Base-by-base conservation (phyloP, 2,888 invertebrate genomes). In the Synergus gifuensis region DNA sequence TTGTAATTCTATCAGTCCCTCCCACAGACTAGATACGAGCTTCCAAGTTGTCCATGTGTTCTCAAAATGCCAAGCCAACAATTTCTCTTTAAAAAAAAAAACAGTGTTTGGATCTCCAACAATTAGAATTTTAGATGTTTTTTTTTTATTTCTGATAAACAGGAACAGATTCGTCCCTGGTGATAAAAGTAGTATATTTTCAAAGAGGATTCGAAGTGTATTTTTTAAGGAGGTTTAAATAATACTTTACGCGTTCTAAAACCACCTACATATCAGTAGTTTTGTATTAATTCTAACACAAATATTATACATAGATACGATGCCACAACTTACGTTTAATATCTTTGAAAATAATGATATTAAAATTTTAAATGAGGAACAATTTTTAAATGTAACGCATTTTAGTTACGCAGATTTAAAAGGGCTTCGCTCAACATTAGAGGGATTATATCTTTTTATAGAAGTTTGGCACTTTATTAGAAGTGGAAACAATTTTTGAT, bases 41-140 rank as follows among this genome's bases (percentile, higher is more conserved):
- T 91, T 90, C 87, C 85, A 86, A 85, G 83, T 86, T 85, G 85
- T 86, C 84, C 86, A 88, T 82, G 85, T 85, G 83, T 81, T 84
- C 77, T 58, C 80, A 84, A 58, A 62, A 80, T 79, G 82, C 83
- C 82, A 83, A 83, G 81, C 81, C 83, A 83, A 83, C 81, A 14
- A 54, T 66, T 64, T 54, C 54, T 64, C 22, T 63, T 4, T n/a
- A 79, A 22, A 62, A n/a, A n/a, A 64, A 44, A 67, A 44, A 69
- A 22, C 18, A 28, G 28, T 28, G 14, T 12, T 28, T 54, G 60
- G 4, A 12, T 76, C 22, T 60, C 58, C n/a, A 58, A 16, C 22
- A n/a, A 60, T 22, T 2, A 22, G 12, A 60, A 60, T 60, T 60
- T 22, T 22, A 60, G 22, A 18, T 9, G 11, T 60, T 67, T 67